Conservation (phyloP, 2,797 vertebrate genomes). For the Notolabrus celidotus region DNA sequence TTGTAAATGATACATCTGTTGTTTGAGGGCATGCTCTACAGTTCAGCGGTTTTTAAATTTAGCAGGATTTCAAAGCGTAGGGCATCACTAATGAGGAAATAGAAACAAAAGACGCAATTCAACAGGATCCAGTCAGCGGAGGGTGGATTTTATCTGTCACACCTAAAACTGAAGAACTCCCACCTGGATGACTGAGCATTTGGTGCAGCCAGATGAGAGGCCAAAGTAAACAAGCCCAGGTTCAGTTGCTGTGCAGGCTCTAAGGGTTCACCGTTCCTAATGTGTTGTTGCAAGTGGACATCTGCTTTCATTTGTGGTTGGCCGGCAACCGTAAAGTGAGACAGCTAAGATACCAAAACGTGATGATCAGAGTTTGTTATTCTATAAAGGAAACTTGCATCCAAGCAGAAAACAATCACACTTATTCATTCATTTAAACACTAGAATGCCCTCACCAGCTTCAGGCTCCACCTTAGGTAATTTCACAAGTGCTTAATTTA, state of each 20-base stretch:
- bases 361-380: neutral
- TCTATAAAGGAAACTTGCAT: conserved; percentile 12
- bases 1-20: conserved; percentile 63
- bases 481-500: conserved; percentile 54
- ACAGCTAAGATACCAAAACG: too few species aligned
- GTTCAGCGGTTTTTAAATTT: conserved; percentile 48
- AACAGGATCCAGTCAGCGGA: conserved; percentile 39
- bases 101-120: conserved; percentile 49
- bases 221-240: conserved; percentile 36
- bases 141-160: conserved; percentile 13
- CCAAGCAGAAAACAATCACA: conserved; percentile 36
- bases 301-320: conserved; percentile 1
- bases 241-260: conserved; percentile 29
- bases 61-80: conserved; percentile 52
- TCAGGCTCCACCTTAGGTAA: conserved; percentile 42
- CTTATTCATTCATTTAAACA: conserved; percentile 32
- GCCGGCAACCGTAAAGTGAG: conserved; percentile 12
- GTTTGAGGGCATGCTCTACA: conserved; percentile 38
- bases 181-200: conserved; percentile 59
- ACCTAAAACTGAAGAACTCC: conserved; percentile 36
- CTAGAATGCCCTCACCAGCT: conserved; percentile 24
- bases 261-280: conserved; percentile 6
- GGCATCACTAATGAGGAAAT: conserved; percentile 64
- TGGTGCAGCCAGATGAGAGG: conserved; percentile 44
- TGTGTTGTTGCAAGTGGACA: conserved; percentile 20